phyloP scores from a whole-genome alignment of 1,140 invertebrate genomes.

The Potamilus streckersoni region DNA sequence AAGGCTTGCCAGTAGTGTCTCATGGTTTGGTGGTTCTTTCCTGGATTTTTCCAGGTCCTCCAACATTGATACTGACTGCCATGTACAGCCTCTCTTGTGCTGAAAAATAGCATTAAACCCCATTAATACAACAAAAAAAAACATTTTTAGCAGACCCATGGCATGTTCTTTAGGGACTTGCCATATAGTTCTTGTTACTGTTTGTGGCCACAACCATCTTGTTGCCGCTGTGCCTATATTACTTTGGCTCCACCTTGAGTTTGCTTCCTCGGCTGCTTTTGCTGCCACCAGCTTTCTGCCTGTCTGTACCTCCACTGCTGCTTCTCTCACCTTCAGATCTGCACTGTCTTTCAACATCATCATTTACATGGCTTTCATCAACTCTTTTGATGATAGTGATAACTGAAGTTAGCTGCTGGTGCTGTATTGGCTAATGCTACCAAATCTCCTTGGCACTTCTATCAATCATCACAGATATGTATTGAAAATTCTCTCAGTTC shows the following conservation, averaged over 20 bases:
- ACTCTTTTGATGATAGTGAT: background rate
- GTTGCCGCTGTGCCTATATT: background rate
- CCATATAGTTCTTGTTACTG: background rate
- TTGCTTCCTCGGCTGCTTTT: background rate
- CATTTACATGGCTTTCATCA: background rate
- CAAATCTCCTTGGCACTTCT: background rate
- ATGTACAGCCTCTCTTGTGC: too few relatives aligned
- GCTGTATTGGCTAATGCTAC: background rate
- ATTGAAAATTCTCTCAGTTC: too few relatives aligned
- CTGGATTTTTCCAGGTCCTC: too few relatives aligned
- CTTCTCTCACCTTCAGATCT: background rate
- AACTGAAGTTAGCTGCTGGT: background rate
- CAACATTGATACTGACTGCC: too few relatives aligned
- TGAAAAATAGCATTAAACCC: too few relatives aligned
- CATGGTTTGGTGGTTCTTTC: too few relatives aligned
- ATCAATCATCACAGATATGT: too few relatives aligned
- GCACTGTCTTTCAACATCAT: background rate
- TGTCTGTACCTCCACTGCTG: background rate
- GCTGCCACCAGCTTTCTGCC: background rate
- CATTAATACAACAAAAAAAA: too few relatives aligned
- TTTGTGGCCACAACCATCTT: background rate
- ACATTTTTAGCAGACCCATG: too few relatives aligned
- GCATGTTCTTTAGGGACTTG: too few relatives aligned
- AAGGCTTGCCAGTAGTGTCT: too few relatives aligned
- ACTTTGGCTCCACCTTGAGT: background rate